Percentiles rank a stretch among this genome's conserved stretches.
These are phyloP conservation scores for Drosophila arizonae DNA, from an alignment of 1,140 invertebrate genomes.

Conservation along the genomic window DNA sequence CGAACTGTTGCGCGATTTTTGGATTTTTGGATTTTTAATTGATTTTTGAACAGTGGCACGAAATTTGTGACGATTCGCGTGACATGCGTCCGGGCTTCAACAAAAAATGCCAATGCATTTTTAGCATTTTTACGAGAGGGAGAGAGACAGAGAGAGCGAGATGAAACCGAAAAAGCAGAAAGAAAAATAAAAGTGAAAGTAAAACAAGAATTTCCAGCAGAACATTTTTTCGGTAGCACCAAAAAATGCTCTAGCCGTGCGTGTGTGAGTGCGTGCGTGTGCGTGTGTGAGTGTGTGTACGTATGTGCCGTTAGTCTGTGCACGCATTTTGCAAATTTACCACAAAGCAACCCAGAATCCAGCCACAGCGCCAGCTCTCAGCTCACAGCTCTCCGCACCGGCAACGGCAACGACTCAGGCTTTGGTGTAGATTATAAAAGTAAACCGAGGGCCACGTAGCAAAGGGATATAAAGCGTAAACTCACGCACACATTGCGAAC, in stretches of 20 bases:
- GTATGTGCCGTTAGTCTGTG: slow-evolving; percentile 63
- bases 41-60: slow-evolving; percentile 26
- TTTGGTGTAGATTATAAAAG: slow-evolving; percentile 71
- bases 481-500: slow-evolving; percentile 64
- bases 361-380: neutral
- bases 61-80: slow-evolving; percentile 15
- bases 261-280: neutral
- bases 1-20: slow-evolving; percentile 33
- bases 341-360: slow-evolving; percentile 51
- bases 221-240: slow-evolving; percentile 29
- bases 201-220: slow-evolving; percentile 26
- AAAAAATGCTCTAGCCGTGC: slow-evolving; percentile 7
- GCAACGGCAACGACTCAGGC: slow-evolving; percentile 14
- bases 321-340: slow-evolving; percentile 80
- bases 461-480: slow-evolving; percentile 69
- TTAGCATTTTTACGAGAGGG: slow-evolving; percentile 7
- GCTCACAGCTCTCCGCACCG: neutral
- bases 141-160: neutral
- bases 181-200: slow-evolving; percentile 20
- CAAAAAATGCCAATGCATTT: slow-evolving; percentile 27
- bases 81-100: slow-evolving; percentile 1
- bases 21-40: slow-evolving; percentile 52
- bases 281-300: neutral
- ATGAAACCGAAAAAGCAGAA: neutral
- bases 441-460: slow-evolving; percentile 69